Conservation (phyloP, 2,888 invertebrate genomes). For the Standfussiana lucernea region DNA sequence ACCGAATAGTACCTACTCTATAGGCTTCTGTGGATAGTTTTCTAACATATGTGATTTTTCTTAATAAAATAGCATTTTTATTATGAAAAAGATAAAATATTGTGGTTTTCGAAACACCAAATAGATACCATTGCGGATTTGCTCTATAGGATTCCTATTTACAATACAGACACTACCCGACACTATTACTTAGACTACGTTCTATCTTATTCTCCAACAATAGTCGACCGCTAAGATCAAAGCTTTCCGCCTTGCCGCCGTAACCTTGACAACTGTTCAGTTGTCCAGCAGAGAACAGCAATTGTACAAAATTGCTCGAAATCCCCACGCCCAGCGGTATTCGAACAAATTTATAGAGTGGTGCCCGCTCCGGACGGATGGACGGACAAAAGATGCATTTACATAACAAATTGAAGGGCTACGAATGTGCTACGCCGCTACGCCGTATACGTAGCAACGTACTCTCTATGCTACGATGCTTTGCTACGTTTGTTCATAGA, state of each 20-base stretch:
- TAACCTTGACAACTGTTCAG: slow-evolving; percentile 59
- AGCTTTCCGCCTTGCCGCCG: slow-evolving; percentile 28
- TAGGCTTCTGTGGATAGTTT: no score
- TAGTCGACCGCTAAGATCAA: slow-evolving; percentile 26
- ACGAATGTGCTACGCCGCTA: slow-evolving; percentile 70
- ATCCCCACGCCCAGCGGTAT: slow-evolving; percentile 74
- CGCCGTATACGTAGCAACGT: slow-evolving; percentile 43
- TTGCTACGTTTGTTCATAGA: slow-evolving; percentile 24
- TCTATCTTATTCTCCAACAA: slow-evolving; percentile 29
- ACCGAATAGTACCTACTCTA: no score
- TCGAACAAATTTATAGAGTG: slow-evolving; percentile 82
- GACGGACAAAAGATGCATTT: slow-evolving; percentile 88
- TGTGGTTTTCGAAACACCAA: no score
- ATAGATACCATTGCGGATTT: no score
- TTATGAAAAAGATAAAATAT: no score
- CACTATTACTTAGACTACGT: slow-evolving; percentile 4
- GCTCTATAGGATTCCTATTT: no score
- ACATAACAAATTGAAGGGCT: slow-evolving; percentile 90
- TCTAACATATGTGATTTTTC: no score
- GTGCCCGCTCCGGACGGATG: slow-evolving; percentile 72
- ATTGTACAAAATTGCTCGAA: slow-evolving; percentile 77
- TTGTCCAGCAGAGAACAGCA: slow-evolving; percentile 63
- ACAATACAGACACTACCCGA: not conserved
- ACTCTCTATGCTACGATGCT: slow-evolving; percentile 55
- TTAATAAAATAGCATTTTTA: no score